These are phyloP conservation scores for Caenorhabditis japonica DNA, from an alignment of 2,888 invertebrate genomes.

Conservation along the genomic window DNA sequence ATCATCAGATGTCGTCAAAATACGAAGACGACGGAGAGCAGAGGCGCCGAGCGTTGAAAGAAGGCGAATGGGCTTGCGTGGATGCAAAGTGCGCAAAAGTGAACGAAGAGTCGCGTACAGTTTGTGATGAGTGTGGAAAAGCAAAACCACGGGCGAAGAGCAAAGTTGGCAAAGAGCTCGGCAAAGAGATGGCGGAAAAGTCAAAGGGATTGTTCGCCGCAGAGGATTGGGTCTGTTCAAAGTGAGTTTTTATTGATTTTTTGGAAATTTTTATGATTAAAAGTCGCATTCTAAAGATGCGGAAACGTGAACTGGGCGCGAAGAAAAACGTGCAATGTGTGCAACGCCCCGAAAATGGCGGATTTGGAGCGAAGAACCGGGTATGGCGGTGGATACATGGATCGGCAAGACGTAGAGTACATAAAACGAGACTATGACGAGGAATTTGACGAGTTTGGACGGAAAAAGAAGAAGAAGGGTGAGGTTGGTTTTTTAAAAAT, in stretches of 20 bases:
- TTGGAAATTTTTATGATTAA: too few species aligned
- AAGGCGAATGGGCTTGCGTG: slow-evolving; percentile 80
- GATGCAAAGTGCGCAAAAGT: slow-evolving; percentile 78
- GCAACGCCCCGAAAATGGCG: slow-evolving; percentile 93
- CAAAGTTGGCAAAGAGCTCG: slow-evolving; percentile 88
- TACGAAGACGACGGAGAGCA: slow-evolving; percentile 48
- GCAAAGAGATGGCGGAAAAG: slow-evolving; percentile 97
- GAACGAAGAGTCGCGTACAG: slow-evolving; percentile 62
- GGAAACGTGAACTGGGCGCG: slow-evolving; percentile 99
- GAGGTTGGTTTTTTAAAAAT: slow-evolving; percentile 44
- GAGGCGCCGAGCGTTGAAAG: slow-evolving; percentile 61
- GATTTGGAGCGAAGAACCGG: slow-evolving; percentile 66
- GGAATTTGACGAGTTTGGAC: slow-evolving; percentile 89
- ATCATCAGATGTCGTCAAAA: slow-evolving; percentile 33
- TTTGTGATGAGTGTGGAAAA: slow-evolving; percentile 78
- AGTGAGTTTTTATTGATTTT: slow-evolving; percentile 79
- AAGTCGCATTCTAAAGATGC: slow-evolving; percentile 81
- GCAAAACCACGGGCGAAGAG: slow-evolving; percentile 76
- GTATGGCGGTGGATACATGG: slow-evolving; percentile 80
- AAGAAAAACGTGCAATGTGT: slow-evolving; percentile 95
- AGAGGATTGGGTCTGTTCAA: slow-evolving; percentile 99
- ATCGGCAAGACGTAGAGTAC: slow-evolving; percentile 86
- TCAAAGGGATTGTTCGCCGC: slow-evolving; percentile 89
- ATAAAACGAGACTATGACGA: slow-evolving; percentile 84
- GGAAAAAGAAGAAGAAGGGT: slow-evolving; percentile 70